Conservation (phyloP, 2,797 vertebrate genomes). For the Falco berigora region DNA sequence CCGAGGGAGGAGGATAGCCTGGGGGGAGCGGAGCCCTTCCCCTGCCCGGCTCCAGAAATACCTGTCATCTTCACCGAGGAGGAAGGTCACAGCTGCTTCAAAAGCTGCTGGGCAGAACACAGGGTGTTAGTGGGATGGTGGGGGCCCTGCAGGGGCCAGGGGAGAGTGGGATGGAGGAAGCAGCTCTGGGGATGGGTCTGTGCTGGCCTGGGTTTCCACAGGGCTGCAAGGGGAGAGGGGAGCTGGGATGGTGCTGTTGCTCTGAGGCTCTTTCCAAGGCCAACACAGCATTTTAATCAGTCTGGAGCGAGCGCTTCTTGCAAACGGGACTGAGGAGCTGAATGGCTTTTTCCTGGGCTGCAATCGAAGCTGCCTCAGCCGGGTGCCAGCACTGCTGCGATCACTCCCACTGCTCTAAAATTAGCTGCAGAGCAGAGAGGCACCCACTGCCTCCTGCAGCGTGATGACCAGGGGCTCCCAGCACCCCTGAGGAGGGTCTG, state of each 20-base stretch:
- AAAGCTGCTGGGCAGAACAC: background rate
- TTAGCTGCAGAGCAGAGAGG: background rate
- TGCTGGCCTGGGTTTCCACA: background rate
- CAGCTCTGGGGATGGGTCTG: background rate
- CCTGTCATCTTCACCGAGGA: background rate
- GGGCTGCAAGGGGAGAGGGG: background rate
- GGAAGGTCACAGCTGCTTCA: background rate
- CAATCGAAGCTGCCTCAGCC: background rate
- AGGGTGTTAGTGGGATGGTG: background rate
- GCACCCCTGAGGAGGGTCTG: background rate
- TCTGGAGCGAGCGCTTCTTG: background rate
- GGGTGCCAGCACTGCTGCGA: background rate
- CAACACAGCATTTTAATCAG: background rate
- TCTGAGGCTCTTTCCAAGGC: background rate
- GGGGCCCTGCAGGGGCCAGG: background rate
- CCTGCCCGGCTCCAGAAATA: background rate
- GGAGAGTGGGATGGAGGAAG: background rate
- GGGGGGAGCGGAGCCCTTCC: background rate
- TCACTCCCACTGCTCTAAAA: background rate
- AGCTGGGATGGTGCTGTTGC: background rate
- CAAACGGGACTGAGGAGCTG: background rate
- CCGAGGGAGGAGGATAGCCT: background rate
- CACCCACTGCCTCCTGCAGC: background rate
- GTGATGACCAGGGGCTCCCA: background rate
- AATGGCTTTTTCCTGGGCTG: background rate